phyloP scores from a whole-genome alignment of 2,113 vertebrate genomes.

The Steatornis caripensis region DNA sequence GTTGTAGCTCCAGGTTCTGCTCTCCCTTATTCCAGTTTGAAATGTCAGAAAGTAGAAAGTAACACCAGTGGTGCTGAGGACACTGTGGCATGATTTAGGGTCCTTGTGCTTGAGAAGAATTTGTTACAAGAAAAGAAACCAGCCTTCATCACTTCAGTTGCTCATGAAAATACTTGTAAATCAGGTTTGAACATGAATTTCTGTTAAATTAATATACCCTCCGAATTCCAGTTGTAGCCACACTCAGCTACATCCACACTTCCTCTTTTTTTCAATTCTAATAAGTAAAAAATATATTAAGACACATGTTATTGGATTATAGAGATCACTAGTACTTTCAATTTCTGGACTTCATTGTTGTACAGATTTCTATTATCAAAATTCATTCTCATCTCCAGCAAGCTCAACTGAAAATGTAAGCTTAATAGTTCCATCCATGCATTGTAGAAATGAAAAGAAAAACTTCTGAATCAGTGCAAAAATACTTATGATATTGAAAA shows the following conservation, averaged over 20 bases:
- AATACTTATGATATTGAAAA: neutral
- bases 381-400: neutral
- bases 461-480: neutral
- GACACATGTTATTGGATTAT: constrained; percentile 35
- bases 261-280: neutral
- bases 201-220: neutral
- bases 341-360: constrained; percentile 30
- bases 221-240: neutral
- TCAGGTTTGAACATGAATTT: neutral
- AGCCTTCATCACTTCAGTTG: neutral
- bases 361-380: constrained; percentile 42
- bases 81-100: neutral
- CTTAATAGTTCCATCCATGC: neutral
- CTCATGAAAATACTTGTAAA: neutral
- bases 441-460: neutral
- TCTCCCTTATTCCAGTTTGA: neutral
- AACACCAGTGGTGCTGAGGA: neutral
- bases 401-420: neutral
- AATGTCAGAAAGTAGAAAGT: neutral
- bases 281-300: constrained; percentile 47
- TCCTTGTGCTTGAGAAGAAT: neutral
- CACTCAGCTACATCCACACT: neutral
- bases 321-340: constrained; percentile 38
- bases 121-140: neutral
- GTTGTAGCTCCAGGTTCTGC: neutral